phyloP scores from a whole-genome alignment of 2,113 vertebrate genomes.

The Anser cygnoides region DNA sequence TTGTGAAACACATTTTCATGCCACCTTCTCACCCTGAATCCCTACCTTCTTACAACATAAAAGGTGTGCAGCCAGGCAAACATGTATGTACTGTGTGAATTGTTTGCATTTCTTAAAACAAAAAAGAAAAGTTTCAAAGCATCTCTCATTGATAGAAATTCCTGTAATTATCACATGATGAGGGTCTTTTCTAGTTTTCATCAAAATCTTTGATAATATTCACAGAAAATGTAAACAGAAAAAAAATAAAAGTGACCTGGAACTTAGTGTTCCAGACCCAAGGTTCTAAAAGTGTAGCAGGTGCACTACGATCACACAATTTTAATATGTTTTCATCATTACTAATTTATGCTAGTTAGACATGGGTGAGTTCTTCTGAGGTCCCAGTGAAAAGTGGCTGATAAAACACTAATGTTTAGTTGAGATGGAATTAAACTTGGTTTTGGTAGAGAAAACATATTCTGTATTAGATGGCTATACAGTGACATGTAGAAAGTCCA shows the following conservation, averaged over 20 bases:
- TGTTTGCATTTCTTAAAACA: too few relatives aligned
- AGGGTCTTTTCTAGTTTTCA: not conserved
- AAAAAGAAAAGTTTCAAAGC: too few relatives aligned
- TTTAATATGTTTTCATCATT: not conserved
- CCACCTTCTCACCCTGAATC: too few relatives aligned
- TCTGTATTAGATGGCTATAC: not conserved
- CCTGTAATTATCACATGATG: not conserved
- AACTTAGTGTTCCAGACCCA: not conserved
- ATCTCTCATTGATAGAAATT: too few relatives aligned
- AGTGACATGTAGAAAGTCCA: not conserved
- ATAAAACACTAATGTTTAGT: not conserved
- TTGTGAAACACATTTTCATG: too few relatives aligned
- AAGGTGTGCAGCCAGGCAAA: too few relatives aligned
- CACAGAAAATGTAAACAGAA: not conserved
- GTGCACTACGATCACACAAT: not conserved
- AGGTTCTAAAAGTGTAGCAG: not conserved
- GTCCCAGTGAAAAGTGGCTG: not conserved
- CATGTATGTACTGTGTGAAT: too few relatives aligned
- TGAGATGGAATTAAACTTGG: not conserved
- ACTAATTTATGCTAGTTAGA: not conserved
- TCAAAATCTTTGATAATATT: not conserved
- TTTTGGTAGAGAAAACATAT: not conserved
- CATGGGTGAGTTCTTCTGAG: not conserved
- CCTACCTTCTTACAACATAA: too few relatives aligned
- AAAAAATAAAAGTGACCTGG: not conserved